phyloP scores from a whole-genome alignment of 2,888 invertebrate genomes.

The Cheilosia vulpina region DNA sequence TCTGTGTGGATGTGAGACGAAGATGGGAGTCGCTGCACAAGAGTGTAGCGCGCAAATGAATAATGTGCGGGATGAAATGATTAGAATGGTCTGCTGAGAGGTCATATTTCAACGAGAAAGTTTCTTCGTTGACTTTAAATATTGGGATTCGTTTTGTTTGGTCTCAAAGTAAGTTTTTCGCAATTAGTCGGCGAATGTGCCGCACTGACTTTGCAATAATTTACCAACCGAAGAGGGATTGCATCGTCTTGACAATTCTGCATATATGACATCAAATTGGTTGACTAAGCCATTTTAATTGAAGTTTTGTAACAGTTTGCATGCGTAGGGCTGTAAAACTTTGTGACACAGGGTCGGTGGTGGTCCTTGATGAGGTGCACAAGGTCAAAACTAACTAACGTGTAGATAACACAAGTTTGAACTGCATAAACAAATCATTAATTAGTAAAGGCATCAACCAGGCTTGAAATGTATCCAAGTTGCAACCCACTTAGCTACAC shows the following conservation, averaged over 20 bases:
- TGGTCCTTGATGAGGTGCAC: no score
- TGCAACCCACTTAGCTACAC: no score
- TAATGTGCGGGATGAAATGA: constrained; percentile 68
- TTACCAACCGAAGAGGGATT: background rate
- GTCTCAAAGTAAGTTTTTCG: constrained; percentile 36
- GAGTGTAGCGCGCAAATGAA: constrained; percentile 40
- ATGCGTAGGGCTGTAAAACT: no score
- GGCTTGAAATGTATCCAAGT: no score
- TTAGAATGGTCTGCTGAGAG: constrained; percentile 68
- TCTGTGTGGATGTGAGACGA: background rate
- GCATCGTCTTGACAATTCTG: background rate
- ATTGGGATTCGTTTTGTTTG: constrained; percentile 48
- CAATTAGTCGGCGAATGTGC: constrained; percentile 5
- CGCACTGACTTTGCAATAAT: background rate
- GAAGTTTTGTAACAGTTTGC: background rate
- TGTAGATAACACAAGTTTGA: no score
- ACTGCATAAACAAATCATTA: no score
- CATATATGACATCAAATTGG: background rate
- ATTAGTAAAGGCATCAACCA: no score
- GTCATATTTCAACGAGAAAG: constrained; percentile 68
- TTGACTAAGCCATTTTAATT: background rate
- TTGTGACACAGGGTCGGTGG: no score
- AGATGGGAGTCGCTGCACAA: background rate
- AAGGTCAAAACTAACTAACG: no score
- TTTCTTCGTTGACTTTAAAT: constrained; percentile 55